Evolutionary conservation across 2,113 vertebrate genomes (phyloP), one percentile per base, ranked within the genome.

Genomic region (Erythrolamprus reginae): DNA sequence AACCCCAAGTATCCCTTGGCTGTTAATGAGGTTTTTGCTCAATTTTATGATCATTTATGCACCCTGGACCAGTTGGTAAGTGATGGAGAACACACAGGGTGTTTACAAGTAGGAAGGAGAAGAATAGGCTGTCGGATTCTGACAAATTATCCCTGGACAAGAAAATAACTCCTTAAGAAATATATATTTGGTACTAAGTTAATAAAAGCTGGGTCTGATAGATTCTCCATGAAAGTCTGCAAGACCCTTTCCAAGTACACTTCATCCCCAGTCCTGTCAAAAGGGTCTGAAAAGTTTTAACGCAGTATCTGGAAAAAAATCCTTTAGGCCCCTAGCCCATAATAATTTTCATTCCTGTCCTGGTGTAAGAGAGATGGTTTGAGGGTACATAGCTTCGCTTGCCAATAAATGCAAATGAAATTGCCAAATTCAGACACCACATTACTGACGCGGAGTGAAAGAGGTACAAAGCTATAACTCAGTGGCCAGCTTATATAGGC

Each of bases 141-240:
- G 95, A 96, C 95, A 96, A 95, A 96, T 96, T 94, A 95, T 96
- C 94, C 95, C 96, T 52, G 87, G 93, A 94, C 92, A 96, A 94
- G 91, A 95, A 95, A 95, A 96, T 94, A 96, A 95, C 94, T 96
- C 95, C 92, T 15, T 92, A 94, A 95, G 95, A 96, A 95, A 96
- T 96, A 95, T 92, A 94, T 92, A 94, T 94, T 95, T 93, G 89
- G 89, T 94, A 92, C 93, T 96, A 94, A 96, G 95, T 95, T 95
- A 96, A 95, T 96, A 95, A 95, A 96, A 95, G 88, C 94, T 92
- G 92, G 86, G 91, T 91, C 94, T 93, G 93, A 94, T 93, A 92
- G 95, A 92, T 92, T 94, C 95, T 90, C 95, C 88, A 84, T 86
- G 92, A 94, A 93, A 93, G 89, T 92, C 92, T 92, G 93, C 92